phyloP scores from a whole-genome alignment of 2,888 invertebrate genomes.

The Cybosia mesomella region DNA sequence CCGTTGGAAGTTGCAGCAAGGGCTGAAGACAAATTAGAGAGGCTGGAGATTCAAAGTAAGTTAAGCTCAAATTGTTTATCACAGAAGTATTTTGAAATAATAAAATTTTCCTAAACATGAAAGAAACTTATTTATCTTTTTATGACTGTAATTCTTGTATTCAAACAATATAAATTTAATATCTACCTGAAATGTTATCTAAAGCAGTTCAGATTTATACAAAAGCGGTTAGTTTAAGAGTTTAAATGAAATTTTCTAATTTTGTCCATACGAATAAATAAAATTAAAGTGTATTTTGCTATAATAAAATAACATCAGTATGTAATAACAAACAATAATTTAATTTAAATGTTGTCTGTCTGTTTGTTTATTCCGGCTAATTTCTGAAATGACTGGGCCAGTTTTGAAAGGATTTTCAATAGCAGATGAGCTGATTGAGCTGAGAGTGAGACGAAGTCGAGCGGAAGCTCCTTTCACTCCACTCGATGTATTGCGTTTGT shows the following conservation, averaged over 20 bases:
- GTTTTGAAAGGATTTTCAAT: too few species aligned
- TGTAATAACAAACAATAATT: too few species aligned
- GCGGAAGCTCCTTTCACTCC: too few species aligned
- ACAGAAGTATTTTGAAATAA: background rate
- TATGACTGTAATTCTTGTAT: slow-evolving; percentile 17
- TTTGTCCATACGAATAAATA: background rate
- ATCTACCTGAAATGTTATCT: slow-evolving; percentile 7
- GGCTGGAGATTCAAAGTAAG: slow-evolving; percentile 91
- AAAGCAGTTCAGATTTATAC: background rate
- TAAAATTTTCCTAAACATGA: background rate
- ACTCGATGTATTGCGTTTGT: too few species aligned
- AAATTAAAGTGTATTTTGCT: too few species aligned
- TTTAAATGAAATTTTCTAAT: background rate
- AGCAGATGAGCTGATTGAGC: too few species aligned
- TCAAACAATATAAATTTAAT: slow-evolving; percentile 10
- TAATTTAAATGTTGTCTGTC: too few species aligned
- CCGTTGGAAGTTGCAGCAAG: slow-evolving; percentile 88
- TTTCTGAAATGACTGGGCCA: too few species aligned
- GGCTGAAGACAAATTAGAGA: slow-evolving; percentile 87
- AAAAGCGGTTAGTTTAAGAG: background rate
- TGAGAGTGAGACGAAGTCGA: too few species aligned
- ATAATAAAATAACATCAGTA: too few species aligned
- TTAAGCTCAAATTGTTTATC: slow-evolving; percentile 40
- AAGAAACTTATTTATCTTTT: slow-evolving; percentile 11
- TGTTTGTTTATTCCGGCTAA: too few species aligned